Evolutionary conservation across 2,888 invertebrate genomes (phyloP).

Genomic region (Amitus sp.): DNA sequence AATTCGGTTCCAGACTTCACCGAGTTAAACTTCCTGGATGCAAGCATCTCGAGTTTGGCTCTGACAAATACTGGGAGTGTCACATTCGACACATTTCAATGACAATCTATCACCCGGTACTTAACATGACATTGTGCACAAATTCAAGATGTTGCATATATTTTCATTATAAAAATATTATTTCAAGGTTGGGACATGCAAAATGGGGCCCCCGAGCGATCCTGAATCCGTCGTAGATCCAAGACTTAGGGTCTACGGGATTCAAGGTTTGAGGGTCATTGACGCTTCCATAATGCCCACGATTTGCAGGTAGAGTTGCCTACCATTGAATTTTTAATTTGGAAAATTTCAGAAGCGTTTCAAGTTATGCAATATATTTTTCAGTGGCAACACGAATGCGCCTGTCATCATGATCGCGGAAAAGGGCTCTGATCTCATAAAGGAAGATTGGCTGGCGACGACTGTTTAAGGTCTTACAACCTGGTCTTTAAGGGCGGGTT

Average conservation of each 20-base stretch:
- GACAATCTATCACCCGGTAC: slow-evolving; percentile 92
- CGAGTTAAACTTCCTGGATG: slow-evolving; percentile 83
- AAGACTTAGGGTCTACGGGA: slow-evolving; percentile 79
- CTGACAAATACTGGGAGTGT: slow-evolving; percentile 88
- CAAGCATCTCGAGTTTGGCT: slow-evolving; percentile 75
- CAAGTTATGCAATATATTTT: too few species aligned
- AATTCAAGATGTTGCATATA: too few species aligned
- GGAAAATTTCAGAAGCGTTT: too few species aligned
- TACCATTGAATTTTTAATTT: too few species aligned
- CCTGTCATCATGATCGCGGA: slow-evolving; percentile 93
- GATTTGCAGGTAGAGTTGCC: slow-evolving; percentile 73
- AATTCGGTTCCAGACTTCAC: slow-evolving; percentile 82
- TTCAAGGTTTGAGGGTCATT: slow-evolving; percentile 81
- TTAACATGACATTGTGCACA: too few species aligned
- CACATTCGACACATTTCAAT: slow-evolving; percentile 86
- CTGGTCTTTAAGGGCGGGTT: slow-evolving; percentile 28
- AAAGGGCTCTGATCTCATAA: slow-evolving; percentile 87
- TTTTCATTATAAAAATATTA: too few species aligned
- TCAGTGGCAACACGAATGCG: slow-evolving; percentile 92
- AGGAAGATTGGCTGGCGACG: slow-evolving; percentile 79
- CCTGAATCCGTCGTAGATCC: slow-evolving; percentile 85
- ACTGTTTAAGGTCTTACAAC: slow-evolving; percentile 20
- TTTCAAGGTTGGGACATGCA: slow-evolving; percentile 88
- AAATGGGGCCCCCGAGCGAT: slow-evolving; percentile 88
- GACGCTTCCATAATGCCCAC: slow-evolving; percentile 92